These are phyloP conservation scores for Drosophila ananassae DNA, from an alignment of 1,140 invertebrate species.

Conservation along the genomic window DNA sequence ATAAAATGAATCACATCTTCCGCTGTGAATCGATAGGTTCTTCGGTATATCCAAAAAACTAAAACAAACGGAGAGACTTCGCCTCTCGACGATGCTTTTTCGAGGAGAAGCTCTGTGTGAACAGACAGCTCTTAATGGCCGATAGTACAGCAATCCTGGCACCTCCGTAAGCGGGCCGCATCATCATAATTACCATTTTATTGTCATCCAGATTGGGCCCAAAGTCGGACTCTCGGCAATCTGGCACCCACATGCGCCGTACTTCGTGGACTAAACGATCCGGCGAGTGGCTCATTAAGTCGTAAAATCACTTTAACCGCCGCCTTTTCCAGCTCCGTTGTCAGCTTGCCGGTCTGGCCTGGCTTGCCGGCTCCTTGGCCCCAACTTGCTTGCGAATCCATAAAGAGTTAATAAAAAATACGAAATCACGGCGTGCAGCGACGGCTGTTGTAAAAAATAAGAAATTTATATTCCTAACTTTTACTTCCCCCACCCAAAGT, in stretches of 20 bases:
- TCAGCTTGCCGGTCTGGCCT: not conserved
- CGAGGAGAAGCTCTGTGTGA: not conserved
- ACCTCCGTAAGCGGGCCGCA: slow-evolving; percentile 55
- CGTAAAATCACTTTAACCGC: slow-evolving; percentile 79
- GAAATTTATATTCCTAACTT: slow-evolving; percentile 74
- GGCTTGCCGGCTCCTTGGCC: not conserved
- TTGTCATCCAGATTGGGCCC: slow-evolving; percentile 45
- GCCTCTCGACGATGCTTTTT: slow-evolving; percentile 46
- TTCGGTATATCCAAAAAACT: slow-evolving; percentile 51
- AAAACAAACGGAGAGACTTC: slow-evolving; percentile 56
- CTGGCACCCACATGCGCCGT: slow-evolving; percentile 73
- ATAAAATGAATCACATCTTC: too few relatives aligned
- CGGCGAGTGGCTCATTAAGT: slow-evolving; percentile 79
- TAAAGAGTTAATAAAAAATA: slow-evolving; percentile 82
- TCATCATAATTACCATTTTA: slow-evolving; percentile 72
- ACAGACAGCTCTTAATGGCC: not conserved
- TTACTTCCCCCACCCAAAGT: slow-evolving; percentile 35
- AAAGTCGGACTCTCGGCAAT: slow-evolving; percentile 57
- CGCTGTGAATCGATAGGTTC: not conserved
- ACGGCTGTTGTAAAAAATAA: slow-evolving; percentile 72
- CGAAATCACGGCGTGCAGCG: slow-evolving; percentile 67
- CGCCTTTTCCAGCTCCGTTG: slow-evolving; percentile 29
- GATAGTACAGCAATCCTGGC: slow-evolving; percentile 68
- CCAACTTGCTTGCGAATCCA: slow-evolving; percentile 67
- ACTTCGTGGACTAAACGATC: slow-evolving; percentile 41